Conservation (phyloP, 2,797 vertebrate genomes). For the Jordanella pulchra region DNA sequence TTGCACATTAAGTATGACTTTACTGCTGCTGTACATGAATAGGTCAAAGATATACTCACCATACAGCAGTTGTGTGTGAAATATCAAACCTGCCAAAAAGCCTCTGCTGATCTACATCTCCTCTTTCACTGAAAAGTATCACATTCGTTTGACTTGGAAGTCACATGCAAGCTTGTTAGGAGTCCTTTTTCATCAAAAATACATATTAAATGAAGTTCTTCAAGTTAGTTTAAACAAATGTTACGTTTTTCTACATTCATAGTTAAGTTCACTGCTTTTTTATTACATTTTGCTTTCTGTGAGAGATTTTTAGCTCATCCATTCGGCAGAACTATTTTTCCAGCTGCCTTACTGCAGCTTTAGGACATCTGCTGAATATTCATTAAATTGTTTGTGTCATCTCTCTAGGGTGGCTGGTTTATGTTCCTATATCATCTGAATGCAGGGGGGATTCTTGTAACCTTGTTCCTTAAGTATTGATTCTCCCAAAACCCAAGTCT, state of each 20-base stretch:
- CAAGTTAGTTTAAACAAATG: constrained; percentile 10
- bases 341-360: constrained; percentile 25
- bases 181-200: not conserved
- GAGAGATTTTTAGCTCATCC: constrained; percentile 28
- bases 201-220: not conserved
- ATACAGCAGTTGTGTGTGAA: constrained; percentile 5
- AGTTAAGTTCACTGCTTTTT: constrained; percentile 20
- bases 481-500: constrained; percentile 58
- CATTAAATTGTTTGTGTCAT: constrained; percentile 56
- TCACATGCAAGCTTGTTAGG: not conserved
- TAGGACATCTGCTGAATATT: constrained; percentile 61
- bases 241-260: not conserved
- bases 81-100: constrained; percentile 18
- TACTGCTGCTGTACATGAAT: constrained; percentile 14
- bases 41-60: constrained; percentile 24
- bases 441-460: constrained; percentile 58
- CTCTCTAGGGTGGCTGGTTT: constrained; percentile 56
- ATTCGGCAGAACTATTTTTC: constrained; percentile 34
- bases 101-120: not conserved
- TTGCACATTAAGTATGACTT: constrained; percentile 9
- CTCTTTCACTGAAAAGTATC: constrained; percentile 1
- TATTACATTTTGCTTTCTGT: constrained; percentile 30
- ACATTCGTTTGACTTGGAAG: constrained; percentile 2
- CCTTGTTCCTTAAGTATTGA: constrained; percentile 57
- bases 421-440: constrained; percentile 59